These are phyloP conservation scores for Steinernema scapterisci DNA, from an alignment of 2,888 invertebrate species.

Conservation along the genomic window DNA sequence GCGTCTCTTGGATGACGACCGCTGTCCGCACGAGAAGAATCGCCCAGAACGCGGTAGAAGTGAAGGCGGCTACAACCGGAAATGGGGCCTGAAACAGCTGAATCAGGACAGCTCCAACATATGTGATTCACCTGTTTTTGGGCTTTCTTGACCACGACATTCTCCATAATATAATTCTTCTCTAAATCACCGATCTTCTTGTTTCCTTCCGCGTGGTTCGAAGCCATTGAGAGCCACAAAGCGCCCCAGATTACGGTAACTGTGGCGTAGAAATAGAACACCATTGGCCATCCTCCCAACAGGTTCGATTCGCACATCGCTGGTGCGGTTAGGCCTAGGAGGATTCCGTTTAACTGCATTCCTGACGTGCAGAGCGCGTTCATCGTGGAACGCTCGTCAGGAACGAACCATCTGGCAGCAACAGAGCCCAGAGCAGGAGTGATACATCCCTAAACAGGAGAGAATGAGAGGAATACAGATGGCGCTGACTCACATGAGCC, in stretches of 20 bases:
- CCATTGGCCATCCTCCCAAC: conserved; percentile 54
- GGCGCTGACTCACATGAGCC: conserved; percentile 41
- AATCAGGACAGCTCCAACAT: no score
- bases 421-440: conserved; percentile 48
- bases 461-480: background rate
- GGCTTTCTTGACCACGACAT: background rate
- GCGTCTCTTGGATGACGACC: background rate
- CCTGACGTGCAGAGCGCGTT: conserved; percentile 60
- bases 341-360: conserved; percentile 50
- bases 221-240: background rate
- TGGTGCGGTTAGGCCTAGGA: conserved; percentile 46
- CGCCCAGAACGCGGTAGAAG: background rate
- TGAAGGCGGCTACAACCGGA: background rate
- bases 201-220: background rate
- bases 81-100: background rate
- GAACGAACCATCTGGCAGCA: conserved; percentile 54
- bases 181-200: conserved; percentile 45
- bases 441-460: conserved; percentile 44
- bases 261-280: conserved; percentile 56
- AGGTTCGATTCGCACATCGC: conserved; percentile 44
- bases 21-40: background rate
- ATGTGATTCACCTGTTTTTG: background rate
- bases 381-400: conserved; percentile 49
- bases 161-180: conserved; percentile 37
- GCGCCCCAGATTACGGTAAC: conserved; percentile 11